A percentile compares a stretch with the other conserved stretches of the same genome.
Evolutionary conservation across 2,113 vertebrate species (phyloP).

Genomic region (Malurus melanocephalus): DNA sequence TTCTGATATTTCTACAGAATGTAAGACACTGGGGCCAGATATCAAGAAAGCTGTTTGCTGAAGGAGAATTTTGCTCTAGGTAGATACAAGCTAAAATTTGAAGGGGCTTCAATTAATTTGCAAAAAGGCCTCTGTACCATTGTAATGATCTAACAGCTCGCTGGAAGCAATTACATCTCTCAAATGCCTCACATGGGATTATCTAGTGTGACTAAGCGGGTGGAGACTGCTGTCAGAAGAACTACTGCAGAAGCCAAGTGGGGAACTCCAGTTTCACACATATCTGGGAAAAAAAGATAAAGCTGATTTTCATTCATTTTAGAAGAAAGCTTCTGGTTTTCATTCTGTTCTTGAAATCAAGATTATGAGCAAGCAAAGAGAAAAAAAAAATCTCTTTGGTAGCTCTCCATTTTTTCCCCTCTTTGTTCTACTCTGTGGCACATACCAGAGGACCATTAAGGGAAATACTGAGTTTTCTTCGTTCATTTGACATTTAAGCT

Average conservation of each 20-base stretch:
- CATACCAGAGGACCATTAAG: background rate
- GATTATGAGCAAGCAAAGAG: background rate
- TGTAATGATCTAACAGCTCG: background rate
- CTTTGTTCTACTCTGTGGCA: background rate
- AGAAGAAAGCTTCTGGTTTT: background rate
- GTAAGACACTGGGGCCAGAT: background rate
- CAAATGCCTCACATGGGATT: rapidly evolving
- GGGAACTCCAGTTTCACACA: background rate
- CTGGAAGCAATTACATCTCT: background rate
- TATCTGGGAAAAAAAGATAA: background rate
- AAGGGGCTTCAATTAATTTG: background rate
- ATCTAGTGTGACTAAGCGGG: background rate
- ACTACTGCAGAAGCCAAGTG: background rate
- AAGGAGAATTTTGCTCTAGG: background rate
- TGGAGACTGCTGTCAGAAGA: background rate
- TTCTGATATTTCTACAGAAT: background rate
- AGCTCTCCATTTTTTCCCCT: background rate
- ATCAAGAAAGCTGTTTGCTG: background rate
- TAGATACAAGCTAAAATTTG: background rate
- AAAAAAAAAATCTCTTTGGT: background rate
- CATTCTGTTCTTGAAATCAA: background rate
- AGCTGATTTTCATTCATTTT: background rate
- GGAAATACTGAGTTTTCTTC: background rate
- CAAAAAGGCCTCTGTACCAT: background rate
- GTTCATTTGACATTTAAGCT: background rate